phyloP scores from a whole-genome alignment of 2,797 vertebrate species.

The Agapornis canus region DNA sequence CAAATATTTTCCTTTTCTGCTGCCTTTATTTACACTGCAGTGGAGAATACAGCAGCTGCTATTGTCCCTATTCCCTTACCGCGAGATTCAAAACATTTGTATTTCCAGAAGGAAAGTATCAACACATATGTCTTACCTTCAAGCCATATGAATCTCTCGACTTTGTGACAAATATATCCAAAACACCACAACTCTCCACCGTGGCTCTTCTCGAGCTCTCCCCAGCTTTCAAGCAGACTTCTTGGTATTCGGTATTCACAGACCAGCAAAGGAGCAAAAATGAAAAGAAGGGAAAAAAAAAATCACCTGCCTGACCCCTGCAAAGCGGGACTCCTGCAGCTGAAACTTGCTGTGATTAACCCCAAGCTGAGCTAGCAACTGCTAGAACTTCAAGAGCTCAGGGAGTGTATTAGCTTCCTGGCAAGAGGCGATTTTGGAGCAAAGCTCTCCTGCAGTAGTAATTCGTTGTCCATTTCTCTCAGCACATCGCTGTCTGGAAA shows the following conservation, averaged over 20 bases:
- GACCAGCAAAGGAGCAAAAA: neutral
- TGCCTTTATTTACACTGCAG: neutral
- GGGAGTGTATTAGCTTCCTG: accelerated
- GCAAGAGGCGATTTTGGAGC: neutral
- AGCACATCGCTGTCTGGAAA: neutral
- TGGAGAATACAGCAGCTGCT: neutral
- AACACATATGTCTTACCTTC: conserved; percentile 73
- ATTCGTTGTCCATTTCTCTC: neutral
- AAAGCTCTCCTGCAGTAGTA: neutral
- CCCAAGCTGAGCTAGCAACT: neutral
- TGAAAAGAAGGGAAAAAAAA: neutral
- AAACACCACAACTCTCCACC: neutral
- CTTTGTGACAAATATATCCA: conserved; percentile 28
- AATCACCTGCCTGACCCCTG: neutral
- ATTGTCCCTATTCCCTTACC: neutral
- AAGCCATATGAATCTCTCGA: conserved; percentile 75
- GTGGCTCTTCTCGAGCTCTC: neutral
- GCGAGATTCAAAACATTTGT: neutral
- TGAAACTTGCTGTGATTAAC: neutral
- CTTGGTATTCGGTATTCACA: neutral
- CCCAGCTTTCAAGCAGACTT: neutral
- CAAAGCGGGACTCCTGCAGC: accelerated
- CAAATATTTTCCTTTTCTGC: neutral
- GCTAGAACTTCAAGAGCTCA: neutral
- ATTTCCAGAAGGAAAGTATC: neutral